Evolutionary conservation across 1,140 invertebrate genomes (phyloP).

Genomic region (Vanessa tameamea): DNA sequence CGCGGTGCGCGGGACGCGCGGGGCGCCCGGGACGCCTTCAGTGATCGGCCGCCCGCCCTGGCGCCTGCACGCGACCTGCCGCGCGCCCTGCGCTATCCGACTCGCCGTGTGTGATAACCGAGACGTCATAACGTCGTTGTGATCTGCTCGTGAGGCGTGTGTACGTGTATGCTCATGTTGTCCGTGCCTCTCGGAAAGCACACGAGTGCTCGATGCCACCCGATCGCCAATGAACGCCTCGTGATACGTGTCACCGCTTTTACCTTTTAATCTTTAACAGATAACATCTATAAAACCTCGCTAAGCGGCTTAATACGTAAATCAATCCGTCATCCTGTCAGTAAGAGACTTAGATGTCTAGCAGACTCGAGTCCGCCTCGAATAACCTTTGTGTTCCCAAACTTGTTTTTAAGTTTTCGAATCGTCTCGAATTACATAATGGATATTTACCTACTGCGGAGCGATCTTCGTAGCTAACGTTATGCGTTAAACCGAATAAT

Average conservation of each 20-base stretch:
- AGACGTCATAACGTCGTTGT: conserved; percentile 47
- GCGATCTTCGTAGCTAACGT: background rate
- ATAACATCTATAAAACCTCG: conserved; percentile 27
- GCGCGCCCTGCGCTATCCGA: conserved; percentile 28
- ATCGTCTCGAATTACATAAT: conserved; percentile 35
- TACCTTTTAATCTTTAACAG: conserved; percentile 35
- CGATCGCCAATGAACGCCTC: conserved; percentile 15
- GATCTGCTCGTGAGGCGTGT: conserved; percentile 16
- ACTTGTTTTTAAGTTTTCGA: conserved; percentile 18
- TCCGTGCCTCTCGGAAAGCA: background rate
- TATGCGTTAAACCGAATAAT: conserved; percentile 2
- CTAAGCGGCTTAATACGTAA: conserved; percentile 34
- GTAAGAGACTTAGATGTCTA: conserved; percentile 37
- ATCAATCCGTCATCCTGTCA: conserved; percentile 52
- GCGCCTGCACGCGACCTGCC: conserved; percentile 55
- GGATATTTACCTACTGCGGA: conserved; percentile 36
- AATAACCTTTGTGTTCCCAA: conserved; percentile 21
- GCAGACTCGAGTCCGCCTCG: conserved; percentile 21
- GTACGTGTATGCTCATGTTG: conserved; percentile 8
- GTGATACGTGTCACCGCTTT: conserved; percentile 27
- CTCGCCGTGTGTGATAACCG: conserved; percentile 52
- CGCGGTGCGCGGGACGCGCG: conserved; percentile 47
- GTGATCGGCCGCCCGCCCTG: conserved; percentile 69
- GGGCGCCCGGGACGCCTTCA: conserved; percentile 57
- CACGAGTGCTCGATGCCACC: conserved; percentile 15